phyloP scores from a whole-genome alignment of 2,113 vertebrate species.

The Saimiri boliviensis region DNA sequence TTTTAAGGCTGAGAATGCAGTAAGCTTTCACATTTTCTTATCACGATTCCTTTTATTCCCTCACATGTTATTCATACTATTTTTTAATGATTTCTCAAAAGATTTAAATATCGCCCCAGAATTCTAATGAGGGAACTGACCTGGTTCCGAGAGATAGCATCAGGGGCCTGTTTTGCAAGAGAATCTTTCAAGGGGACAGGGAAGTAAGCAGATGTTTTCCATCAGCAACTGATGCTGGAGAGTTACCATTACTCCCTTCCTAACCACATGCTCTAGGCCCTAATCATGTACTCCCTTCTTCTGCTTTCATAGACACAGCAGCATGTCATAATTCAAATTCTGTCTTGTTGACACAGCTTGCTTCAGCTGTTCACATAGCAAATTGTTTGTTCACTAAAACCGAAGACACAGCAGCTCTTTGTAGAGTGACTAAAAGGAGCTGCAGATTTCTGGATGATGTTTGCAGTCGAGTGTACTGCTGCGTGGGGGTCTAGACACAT shows the following conservation, averaged over 20 bases:
- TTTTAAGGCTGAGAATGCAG: constrained; percentile 70
- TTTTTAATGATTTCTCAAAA: constrained; percentile 68
- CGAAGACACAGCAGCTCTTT: constrained; percentile 83
- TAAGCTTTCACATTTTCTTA: constrained; percentile 65
- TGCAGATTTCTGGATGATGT: constrained; percentile 64
- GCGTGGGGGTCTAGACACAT: constrained; percentile 34
- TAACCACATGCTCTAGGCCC: constrained; percentile 80
- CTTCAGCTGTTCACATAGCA: constrained; percentile 83
- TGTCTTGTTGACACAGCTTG: constrained; percentile 86
- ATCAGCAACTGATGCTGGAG: constrained; percentile 76
- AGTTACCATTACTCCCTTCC: constrained; percentile 78
- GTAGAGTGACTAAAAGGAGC: constrained; percentile 71
- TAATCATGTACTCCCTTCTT: constrained; percentile 82
- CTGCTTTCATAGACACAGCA: constrained; percentile 79
- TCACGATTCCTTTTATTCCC: constrained; percentile 38
- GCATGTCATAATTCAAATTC: constrained; percentile 83
- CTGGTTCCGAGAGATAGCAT: constrained; percentile 68
- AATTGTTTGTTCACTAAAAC: constrained; percentile 79
- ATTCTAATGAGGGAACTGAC: constrained; percentile 64
- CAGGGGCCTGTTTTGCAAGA: constrained; percentile 71
- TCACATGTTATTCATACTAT: background rate
- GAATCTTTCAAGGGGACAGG: constrained; percentile 60
- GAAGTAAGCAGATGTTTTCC: constrained; percentile 85
- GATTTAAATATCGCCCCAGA: constrained; percentile 67
- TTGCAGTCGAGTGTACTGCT: constrained; percentile 32